phyloP scores from a whole-genome alignment of 2,888 invertebrate genomes.

The Agrilus mali region DNA sequence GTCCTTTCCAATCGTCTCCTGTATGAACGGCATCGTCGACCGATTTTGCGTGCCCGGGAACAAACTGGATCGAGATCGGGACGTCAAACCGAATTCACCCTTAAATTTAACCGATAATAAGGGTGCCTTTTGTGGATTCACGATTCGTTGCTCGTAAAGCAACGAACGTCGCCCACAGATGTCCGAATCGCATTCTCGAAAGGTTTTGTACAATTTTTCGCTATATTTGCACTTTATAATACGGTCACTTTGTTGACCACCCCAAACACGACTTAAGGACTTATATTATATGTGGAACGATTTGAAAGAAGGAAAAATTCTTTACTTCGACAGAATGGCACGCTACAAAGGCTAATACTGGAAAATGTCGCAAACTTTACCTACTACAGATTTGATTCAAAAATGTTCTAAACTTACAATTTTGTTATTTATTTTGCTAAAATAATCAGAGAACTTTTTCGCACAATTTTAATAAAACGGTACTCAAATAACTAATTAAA shows the following conservation, averaged over 20 bases:
- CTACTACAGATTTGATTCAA: no score
- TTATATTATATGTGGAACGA: not conserved
- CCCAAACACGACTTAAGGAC: not conserved
- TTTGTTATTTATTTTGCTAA: no score
- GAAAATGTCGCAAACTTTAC: no score
- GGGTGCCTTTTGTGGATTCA: slow-evolving; percentile 7
- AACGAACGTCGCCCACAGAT: slow-evolving; percentile 21
- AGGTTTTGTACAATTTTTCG: slow-evolving; percentile 18
- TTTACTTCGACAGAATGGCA: not conserved
- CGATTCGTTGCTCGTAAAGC: slow-evolving; percentile 6
- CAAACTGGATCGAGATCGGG: no score
- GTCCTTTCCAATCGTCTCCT: slow-evolving; percentile 31
- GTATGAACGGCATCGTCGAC: slow-evolving; percentile 20
- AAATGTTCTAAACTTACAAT: no score
- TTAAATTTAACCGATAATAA: slow-evolving; percentile 11
- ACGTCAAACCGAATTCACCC: slow-evolving; percentile 9
- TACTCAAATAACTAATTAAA: no score
- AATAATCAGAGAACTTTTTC: no score
- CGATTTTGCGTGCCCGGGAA: slow-evolving; percentile 4
- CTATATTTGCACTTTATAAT: slow-evolving; percentile 15
- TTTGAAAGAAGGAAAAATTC: no score
- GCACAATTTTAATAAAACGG: no score
- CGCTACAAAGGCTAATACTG: no score
- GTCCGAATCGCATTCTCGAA: slow-evolving; percentile 18
- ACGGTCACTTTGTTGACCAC: slow-evolving; percentile 17